Evolutionary conservation across 2,888 invertebrate genomes (phyloP), one percentile per base, ranked within the genome.

Genomic region (Micoletzkya japonica): DNA sequence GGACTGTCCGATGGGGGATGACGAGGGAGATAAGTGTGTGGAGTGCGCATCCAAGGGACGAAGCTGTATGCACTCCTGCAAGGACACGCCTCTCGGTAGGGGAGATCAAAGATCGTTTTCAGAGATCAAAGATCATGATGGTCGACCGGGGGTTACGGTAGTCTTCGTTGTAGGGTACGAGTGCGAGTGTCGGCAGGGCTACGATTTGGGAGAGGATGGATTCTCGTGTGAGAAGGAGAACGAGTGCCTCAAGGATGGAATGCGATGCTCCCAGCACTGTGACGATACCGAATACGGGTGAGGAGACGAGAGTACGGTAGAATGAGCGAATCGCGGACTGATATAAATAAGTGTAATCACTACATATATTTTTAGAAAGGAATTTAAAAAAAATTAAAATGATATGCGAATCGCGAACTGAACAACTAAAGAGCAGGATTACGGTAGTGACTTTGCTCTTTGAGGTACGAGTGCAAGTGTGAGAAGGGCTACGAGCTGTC

Each of bases 161-260:
- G 39, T 10, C 17, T 39, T 6, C 39, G 17, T 52, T 52, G 17
- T 39, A 59, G 70, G 70, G 7, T 54, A 59, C 86, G 92, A 93
- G 85, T 97, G 97, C 86, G 91, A 93, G 44, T 97, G 97, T 86
- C 91, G 92, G 82, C 93, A 94, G 77, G 96, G 97, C 0, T 97
- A 91, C 85, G 95, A 97, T 85, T 89, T 97, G 64, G 95, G 95
- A 86, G 94, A 95, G 0, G 96, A 97, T 87, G 95, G 95, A 63
- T 94, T 94, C 87, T 92, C 92, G 86, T 97, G 97, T 86, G 96
- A 96, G n/a, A 74, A 74, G 57, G 36, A 57, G 4, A 64, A 74
- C 56, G 74, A 74, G 54, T 74, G 74, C 36, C 57, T 32, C 36
- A 36, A 71, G 7, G 66, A 56, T 1, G 50, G 50, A n/a, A 28